Conservation (phyloP, 2,888 invertebrate genomes). For the Ectobius pallidus region DNA sequence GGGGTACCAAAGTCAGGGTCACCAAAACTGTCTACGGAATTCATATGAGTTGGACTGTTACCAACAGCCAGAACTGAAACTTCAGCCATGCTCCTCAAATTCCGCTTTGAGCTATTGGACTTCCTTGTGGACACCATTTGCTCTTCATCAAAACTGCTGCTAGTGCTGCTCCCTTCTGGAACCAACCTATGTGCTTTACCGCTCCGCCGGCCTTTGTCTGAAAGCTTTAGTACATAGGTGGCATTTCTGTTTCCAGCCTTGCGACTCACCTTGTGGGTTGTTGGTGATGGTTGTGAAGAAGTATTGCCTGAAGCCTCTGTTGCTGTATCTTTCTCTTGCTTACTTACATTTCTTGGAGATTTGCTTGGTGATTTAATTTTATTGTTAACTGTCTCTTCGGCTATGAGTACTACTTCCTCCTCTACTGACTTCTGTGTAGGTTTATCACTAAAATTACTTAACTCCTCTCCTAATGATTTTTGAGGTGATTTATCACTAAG, state of each 20-base stretch:
- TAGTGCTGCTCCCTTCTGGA: conserved; percentile 31
- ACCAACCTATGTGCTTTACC: conserved; percentile 40
- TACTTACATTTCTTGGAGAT: not conserved
- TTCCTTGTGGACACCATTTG: conserved; percentile 16
- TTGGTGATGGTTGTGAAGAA: conserved; percentile 5
- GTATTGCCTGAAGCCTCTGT: not conserved
- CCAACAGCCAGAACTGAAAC: conserved; percentile 30
- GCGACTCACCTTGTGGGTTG: not conserved
- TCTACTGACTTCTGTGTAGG: too few relatives aligned
- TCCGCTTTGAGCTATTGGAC: not conserved
- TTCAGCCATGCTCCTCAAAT: not conserved
- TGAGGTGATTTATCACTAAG: too few relatives aligned
- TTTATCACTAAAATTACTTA: too few relatives aligned
- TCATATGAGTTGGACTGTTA: conserved; percentile 34
- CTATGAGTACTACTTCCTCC: too few relatives aligned
- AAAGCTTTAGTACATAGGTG: conserved; percentile 28
- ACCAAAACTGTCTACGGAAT: conserved; percentile 61
- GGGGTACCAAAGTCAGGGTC: conserved; percentile 74
- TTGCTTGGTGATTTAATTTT: too few relatives aligned
- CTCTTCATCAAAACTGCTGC: conserved; percentile 39
- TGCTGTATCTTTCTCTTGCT: not conserved
- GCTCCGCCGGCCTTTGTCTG: conserved; percentile 37
- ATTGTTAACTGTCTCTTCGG: too few relatives aligned
- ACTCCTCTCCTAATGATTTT: too few relatives aligned
- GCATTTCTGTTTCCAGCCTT: not conserved